These are phyloP conservation scores for Mesoligia furuncula DNA, from an alignment of 2,888 invertebrate species.

Conservation along the genomic window DNA sequence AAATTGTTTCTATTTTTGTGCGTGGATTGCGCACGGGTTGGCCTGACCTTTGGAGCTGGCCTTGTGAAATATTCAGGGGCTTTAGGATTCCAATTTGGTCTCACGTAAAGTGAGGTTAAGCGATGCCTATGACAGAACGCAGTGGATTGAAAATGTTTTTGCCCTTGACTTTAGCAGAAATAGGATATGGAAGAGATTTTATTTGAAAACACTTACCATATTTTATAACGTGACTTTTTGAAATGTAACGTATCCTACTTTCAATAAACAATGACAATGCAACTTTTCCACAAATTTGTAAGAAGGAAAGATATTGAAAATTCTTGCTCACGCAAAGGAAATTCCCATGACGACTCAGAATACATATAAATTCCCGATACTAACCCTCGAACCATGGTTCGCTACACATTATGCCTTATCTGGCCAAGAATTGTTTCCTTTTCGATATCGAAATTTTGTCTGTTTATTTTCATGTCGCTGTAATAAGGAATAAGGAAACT, in stretches of 20 bases:
- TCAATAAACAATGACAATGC: constrained; percentile 9
- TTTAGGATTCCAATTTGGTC: constrained; percentile 46
- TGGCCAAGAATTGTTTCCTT: constrained; percentile 44
- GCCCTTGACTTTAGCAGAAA: constrained; percentile 10
- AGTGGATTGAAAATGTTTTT: not conserved
- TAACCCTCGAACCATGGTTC: constrained; percentile 52
- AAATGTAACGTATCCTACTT: not conserved
- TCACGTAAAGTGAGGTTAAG: constrained; percentile 32
- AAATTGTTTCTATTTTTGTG: constrained; percentile 61
- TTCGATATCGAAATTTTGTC: constrained; percentile 26
- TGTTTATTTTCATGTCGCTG: constrained; percentile 22
- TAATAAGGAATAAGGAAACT: not conserved
- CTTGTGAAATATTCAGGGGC: constrained; percentile 40
- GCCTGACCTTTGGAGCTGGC: constrained; percentile 28
- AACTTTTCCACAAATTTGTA: constrained; percentile 15
- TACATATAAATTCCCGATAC: constrained; percentile 52
- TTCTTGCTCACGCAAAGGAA: constrained; percentile 21
- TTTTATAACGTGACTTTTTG: not conserved
- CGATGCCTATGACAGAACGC: constrained; percentile 27
- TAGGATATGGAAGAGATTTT: not conserved
- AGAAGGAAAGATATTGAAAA: constrained; percentile 39
- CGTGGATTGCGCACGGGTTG: constrained; percentile 16
- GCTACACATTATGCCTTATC: constrained; percentile 51
- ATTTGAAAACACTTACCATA: not conserved
- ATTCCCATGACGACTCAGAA: constrained; percentile 38